Evolutionary conservation across 2,113 vertebrate species (phyloP).

Genomic region (Brienomyrus longianalis): DNA sequence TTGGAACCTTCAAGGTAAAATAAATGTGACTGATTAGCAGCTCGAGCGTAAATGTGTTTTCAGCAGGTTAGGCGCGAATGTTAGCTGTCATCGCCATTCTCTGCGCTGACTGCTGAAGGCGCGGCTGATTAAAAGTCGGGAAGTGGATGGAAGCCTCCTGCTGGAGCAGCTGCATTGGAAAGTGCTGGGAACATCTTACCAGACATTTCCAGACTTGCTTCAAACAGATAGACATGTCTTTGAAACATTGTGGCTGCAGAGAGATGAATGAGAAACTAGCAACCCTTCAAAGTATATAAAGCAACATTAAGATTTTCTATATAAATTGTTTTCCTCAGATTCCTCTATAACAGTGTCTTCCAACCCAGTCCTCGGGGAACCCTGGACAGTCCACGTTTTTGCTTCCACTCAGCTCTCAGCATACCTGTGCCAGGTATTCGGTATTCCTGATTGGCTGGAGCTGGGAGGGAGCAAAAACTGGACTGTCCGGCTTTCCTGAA

Average conservation of each 20-base stretch:
- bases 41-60: background rate
- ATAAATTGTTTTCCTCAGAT: background rate
- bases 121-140: background rate
- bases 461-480: too few species aligned
- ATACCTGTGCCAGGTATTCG: too few species aligned
- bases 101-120: background rate
- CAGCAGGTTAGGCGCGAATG: background rate
- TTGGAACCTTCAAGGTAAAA: background rate
- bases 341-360: background rate
- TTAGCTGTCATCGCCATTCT: background rate
- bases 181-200: background rate
- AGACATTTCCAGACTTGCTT: background rate
- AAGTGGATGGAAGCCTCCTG: background rate
- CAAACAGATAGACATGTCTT: background rate
- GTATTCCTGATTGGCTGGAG: too few species aligned
- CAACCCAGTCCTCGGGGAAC: background rate
- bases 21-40: background rate
- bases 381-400: too few species aligned
- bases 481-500: background rate
- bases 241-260: background rate
- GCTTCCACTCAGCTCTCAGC: too few species aligned
- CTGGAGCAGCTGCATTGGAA: background rate
- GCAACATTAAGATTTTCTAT: background rate
- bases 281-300: background rate
- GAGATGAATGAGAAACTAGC: background rate